phyloP scores from a whole-genome alignment of 2,113 vertebrate genomes.

The Eclectus roratus region DNA sequence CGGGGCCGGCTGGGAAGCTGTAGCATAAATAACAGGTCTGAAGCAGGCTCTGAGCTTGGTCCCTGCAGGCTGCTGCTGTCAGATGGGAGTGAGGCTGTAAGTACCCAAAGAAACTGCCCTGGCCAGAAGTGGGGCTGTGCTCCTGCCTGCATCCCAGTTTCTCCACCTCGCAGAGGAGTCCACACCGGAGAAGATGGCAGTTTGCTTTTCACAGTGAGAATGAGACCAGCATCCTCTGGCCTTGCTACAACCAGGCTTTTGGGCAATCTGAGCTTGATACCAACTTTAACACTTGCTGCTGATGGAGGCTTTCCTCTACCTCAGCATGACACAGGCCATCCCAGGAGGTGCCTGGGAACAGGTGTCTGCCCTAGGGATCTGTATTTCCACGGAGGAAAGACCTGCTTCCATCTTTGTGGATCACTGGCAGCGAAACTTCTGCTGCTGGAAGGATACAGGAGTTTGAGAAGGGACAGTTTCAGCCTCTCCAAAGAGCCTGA shows the following conservation, averaged over 20 bases:
- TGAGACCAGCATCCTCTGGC: background rate
- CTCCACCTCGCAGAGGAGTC: background rate
- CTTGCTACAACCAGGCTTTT: background rate
- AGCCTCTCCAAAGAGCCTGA: background rate
- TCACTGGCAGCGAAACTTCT: background rate
- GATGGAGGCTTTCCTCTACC: background rate
- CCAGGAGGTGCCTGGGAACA: background rate
- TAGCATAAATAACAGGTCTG: background rate
- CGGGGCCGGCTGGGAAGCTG: background rate
- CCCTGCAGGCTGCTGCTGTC: rapidly evolving
- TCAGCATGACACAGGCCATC: background rate
- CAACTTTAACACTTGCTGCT: background rate
- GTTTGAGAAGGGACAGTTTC: background rate
- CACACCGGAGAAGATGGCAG: rapidly evolving
- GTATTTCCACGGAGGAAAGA: background rate
- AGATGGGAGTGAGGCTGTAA: rapidly evolving
- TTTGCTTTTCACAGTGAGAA: background rate
- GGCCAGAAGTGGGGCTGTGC: background rate
- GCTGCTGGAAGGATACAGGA: background rate
- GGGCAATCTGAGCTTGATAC: background rate
- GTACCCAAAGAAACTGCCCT: background rate
- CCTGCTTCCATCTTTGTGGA: background rate
- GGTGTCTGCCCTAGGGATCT: background rate
- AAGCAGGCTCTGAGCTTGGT: background rate
- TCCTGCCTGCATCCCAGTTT: background rate